These are phyloP conservation scores for Alloplasta piceator DNA, from an alignment of 2,888 invertebrate species.

Conservation along the genomic window DNA sequence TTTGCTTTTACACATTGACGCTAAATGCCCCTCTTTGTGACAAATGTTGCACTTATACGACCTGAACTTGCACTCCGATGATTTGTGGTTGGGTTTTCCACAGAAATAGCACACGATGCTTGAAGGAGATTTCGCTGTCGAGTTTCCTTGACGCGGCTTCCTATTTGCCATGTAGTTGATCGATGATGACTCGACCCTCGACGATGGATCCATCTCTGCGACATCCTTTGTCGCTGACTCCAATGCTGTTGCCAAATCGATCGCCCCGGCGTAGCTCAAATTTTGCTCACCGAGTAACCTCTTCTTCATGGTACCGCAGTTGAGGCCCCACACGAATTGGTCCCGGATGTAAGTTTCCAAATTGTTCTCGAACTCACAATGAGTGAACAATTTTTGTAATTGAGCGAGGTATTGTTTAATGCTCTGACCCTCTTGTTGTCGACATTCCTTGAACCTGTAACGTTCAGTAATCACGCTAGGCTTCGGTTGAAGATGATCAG, in stretches of 20 bases:
- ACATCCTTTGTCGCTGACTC: constrained; percentile 47
- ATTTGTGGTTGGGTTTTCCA: constrained; percentile 30
- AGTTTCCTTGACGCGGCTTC: too few species aligned
- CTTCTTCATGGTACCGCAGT: constrained; percentile 45
- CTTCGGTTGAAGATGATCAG: constrained; percentile 52
- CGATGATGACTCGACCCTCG: not conserved
- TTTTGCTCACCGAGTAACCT: constrained; percentile 49
- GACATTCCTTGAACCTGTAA: too few species aligned
- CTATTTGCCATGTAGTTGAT: constrained; percentile 10
- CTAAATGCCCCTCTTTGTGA: constrained; percentile 34
- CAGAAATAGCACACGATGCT: constrained; percentile 22
- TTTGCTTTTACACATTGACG: constrained; percentile 16
- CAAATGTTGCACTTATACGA: constrained; percentile 34
- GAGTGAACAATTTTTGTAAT: constrained; percentile 52
- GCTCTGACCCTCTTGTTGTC: constrained; percentile 38
- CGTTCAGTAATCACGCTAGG: too few species aligned
- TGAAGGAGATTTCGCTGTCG: not conserved
- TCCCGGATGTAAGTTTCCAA: constrained; percentile 41
- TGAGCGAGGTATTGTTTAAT: constrained; percentile 53
- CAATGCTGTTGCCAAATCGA: constrained; percentile 49
- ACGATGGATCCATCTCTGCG: constrained; percentile 34
- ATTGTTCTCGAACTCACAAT: constrained; percentile 52
- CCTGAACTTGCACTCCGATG: constrained; percentile 13
- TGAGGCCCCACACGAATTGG: constrained; percentile 60
- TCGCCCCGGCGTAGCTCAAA: constrained; percentile 35